Evolutionary conservation across 2,797 vertebrate genomes (phyloP), one percentile per base, ranked within the genome.

Genomic region (Adelosebastes latens): DNA sequence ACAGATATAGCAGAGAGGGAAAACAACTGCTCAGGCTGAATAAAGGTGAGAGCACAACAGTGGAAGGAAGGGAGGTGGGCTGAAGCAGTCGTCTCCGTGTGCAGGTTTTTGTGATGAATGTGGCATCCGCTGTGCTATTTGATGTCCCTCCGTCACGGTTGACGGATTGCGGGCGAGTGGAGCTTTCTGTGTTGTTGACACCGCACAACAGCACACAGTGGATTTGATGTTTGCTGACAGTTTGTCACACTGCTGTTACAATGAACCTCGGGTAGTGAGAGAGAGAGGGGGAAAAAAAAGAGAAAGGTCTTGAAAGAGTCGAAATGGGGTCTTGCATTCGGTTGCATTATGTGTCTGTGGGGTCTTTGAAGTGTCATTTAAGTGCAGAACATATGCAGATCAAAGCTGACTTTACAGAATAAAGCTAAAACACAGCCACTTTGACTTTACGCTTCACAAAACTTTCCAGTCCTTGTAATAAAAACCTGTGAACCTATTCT

Each of bases 201-300:
- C 24, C 3, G 34, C 77, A 85, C 81, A 88, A 81, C 64, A 75
- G 86, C 86, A 77, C 88, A 83, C 74, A 53, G 71, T 83, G 85
- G 86, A 92, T 91, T 88, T 90, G 90, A 90, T 89, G 80, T 90
- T 79, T 89, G 83, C 85, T 92, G 94, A 92, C 90, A 91, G 82
- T 80, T 87, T 91, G 89, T 90, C 87, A 90, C 83, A 77, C 69
- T 60, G 75, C 78, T 85, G 81, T 81, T 80, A 84, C 79, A 84
- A 80, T 89, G 79, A 82, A 82, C 77, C 83, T 69, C 78, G 53
- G 60, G 64, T 80, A 36, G 71, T 56, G 56, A 79, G 65, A 56
- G 56, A 59, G 18, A 20, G 16, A 39, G 27, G 76, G 39, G 29
- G 24, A 74, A 12, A 25, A 6, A 8, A 32, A 16, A 63, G 66